A percentile compares a stretch with the other conserved stretches of the same genome.
phyloP scores from a whole-genome alignment of 1,140 invertebrate species.

The Leucophenga varia region DNA sequence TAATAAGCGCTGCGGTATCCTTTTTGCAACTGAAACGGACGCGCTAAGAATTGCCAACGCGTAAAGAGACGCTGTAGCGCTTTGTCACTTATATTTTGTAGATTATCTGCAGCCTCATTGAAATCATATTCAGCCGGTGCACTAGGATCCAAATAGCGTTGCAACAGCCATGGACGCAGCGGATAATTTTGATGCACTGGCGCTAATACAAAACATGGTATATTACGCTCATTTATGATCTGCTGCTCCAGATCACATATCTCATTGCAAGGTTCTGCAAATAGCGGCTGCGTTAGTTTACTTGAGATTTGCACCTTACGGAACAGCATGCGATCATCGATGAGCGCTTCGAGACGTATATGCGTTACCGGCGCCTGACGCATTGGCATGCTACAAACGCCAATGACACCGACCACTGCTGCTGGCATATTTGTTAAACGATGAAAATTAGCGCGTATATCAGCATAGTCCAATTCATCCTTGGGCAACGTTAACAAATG shows the following conservation, averaged over 20 bases:
- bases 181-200: conserved; percentile 34
- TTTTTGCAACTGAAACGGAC: conserved; percentile 39
- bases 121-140: conserved; percentile 42
- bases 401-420: conserved; percentile 32
- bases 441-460: conserved; percentile 31
- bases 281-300: conserved; percentile 19
- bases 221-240: conserved; percentile 19
- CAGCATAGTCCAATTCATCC: conserved; percentile 24
- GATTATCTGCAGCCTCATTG: conserved; percentile 40
- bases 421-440: conserved; percentile 36
- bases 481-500: conserved; percentile 30
- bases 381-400: conserved; percentile 36
- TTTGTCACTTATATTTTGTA: conserved; percentile 36
- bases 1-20: conserved; percentile 37
- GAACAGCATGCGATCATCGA: conserved; percentile 43
- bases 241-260: conserved; percentile 21
- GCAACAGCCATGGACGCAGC: conserved; percentile 37
- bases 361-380: not conserved
- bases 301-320: conserved; percentile 30
- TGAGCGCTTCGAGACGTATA: conserved; percentile 34
- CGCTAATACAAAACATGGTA: conserved; percentile 37
- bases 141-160: conserved; percentile 28
- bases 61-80: conserved; percentile 41
- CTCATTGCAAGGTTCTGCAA: conserved; percentile 20
- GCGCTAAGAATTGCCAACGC: conserved; percentile 40